Evolutionary conservation across 2,888 invertebrate genomes (phyloP).

Genomic region (Erebia palarica): DNA sequence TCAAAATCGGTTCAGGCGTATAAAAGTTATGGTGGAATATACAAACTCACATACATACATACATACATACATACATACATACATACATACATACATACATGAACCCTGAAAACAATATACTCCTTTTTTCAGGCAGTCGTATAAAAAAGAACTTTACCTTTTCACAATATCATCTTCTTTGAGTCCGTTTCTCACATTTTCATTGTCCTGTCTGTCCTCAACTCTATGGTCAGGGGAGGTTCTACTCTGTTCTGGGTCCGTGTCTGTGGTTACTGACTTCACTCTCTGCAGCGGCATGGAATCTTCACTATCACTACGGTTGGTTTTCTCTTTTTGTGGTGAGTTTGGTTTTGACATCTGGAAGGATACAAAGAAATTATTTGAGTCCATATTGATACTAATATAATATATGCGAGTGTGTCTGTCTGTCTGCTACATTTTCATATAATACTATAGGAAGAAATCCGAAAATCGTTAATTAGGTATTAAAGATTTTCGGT

Average conservation of each 20-base stretch:
- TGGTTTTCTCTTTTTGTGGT: background rate
- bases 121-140: too few relatives aligned
- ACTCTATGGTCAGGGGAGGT: background rate
- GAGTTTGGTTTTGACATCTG: background rate
- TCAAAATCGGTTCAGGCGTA: too few relatives aligned
- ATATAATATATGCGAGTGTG: too few relatives aligned
- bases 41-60: too few relatives aligned
- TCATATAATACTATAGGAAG: too few relatives aligned
- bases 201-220: background rate
- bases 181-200: background rate
- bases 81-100: too few relatives aligned
- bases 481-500: too few relatives aligned
- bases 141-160: constrained; percentile 18
- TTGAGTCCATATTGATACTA: background rate
- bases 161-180: constrained; percentile 20
- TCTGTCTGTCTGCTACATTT: too few relatives aligned
- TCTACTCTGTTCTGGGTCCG: background rate
- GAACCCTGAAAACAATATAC: too few relatives aligned
- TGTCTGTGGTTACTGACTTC: constrained; percentile 6
- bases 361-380: background rate
- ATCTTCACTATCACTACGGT: background rate
- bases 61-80: too few relatives aligned
- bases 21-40: too few relatives aligned
- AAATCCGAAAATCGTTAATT: too few relatives aligned
- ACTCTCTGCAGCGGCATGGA: background rate